Evolutionary conservation across 2,888 invertebrate species (phyloP).

Genomic region (Sepiola atlantica): DNA sequence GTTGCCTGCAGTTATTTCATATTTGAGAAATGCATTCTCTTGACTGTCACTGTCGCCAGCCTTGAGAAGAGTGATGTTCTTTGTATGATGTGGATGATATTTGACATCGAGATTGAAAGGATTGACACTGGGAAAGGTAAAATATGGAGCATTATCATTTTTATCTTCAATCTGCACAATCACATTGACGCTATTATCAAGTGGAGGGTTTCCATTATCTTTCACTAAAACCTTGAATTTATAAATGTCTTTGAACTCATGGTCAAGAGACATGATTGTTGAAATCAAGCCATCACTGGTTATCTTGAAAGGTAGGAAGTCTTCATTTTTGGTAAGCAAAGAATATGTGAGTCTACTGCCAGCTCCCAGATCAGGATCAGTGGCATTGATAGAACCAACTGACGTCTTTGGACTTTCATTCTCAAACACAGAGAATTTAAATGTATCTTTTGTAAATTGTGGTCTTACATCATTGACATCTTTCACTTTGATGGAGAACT

Average conservation of each 20-base stretch:
- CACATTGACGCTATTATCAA: constrained; percentile 12
- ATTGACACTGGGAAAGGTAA: background rate
- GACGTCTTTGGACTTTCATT: background rate
- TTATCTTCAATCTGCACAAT: constrained; percentile 10
- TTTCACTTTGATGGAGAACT: background rate
- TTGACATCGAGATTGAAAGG: background rate
- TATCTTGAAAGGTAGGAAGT: constrained; percentile 9
- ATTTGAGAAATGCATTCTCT: constrained; percentile 32
- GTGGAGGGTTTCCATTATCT: background rate
- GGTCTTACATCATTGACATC: background rate
- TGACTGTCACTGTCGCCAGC: background rate
- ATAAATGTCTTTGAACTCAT: constrained; percentile 21
- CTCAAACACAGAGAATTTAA: constrained; percentile 21
- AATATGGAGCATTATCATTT: constrained; percentile 1
- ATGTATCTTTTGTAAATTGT: background rate
- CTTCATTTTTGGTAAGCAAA: background rate
- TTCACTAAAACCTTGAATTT: constrained; percentile 21
- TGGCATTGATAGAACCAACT: background rate
- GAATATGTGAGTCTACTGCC: constrained; percentile 18
- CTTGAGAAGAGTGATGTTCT: background rate
- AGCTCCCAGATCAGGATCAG: constrained; percentile 20
- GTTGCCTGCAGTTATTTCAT: background rate
- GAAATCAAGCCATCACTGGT: constrained; percentile 8
- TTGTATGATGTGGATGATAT: background rate
- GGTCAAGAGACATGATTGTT: background rate